These are phyloP conservation scores for Delphinapterus leucas DNA, from an alignment of 2,113 vertebrate genomes.

Conservation along the genomic window DNA sequence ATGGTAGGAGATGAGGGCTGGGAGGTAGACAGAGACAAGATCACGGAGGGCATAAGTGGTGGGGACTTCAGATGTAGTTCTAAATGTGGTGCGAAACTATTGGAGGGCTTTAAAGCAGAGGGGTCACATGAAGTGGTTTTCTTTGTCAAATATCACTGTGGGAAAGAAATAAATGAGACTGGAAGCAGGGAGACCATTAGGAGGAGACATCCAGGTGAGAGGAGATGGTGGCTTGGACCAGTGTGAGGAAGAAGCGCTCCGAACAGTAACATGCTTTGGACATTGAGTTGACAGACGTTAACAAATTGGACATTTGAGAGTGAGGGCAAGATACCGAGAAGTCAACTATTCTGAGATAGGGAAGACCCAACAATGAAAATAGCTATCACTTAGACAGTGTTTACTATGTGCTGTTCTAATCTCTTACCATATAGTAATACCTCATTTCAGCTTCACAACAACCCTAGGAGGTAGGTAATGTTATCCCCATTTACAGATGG, in stretches of 20 bases:
- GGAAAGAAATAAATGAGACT: neutral
- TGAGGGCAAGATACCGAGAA: neutral
- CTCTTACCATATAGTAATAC: neutral
- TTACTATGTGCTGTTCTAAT: neutral
- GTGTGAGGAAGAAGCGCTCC: neutral
- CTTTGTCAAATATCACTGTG: neutral
- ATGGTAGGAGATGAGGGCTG: neutral
- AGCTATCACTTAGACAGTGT: neutral
- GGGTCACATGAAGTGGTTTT: neutral
- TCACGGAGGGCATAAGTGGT: neutral
- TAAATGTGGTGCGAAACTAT: neutral
- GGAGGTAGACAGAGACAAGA: neutral
- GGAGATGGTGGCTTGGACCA: neutral
- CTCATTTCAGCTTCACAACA: neutral
- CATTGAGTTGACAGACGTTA: neutral
- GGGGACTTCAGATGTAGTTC: neutral
- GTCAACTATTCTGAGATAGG: neutral
- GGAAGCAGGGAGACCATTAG: neutral
- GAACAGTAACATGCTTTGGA: neutral
- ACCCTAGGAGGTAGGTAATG: neutral
- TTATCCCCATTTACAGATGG: neutral
- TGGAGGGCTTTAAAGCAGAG: neutral
- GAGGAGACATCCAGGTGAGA: neutral
- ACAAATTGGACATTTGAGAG: neutral
- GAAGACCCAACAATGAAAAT: neutral